These are phyloP conservation scores for Aurelia aurita DNA, from an alignment of 30 jellyfish, hydroid and myxozoan genomes.

Conservation along the genomic window DNA sequence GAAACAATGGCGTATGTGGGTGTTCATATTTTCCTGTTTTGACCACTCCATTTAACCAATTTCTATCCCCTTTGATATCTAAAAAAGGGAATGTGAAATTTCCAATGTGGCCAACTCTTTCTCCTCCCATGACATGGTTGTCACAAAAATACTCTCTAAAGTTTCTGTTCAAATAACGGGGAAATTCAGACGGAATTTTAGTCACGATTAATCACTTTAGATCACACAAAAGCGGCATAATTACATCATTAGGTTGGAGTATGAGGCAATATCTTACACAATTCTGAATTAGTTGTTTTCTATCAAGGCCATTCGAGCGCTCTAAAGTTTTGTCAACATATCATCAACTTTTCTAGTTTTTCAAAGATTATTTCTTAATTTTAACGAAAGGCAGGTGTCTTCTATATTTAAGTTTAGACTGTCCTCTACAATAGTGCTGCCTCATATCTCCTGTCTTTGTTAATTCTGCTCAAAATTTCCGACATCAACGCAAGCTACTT, in stretches of 20 bases:
- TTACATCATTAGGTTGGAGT: neutral
- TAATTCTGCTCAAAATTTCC: slow-evolving; percentile 32
- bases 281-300: slow-evolving; percentile 41
- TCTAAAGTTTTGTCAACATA: slow-evolving; percentile 49
- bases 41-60: neutral
- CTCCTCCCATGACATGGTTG: no score
- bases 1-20: no score
- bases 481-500: slow-evolving; percentile 28
- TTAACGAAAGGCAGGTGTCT: slow-evolving; percentile 29
- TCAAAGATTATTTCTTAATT: slow-evolving; percentile 31
- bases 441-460: slow-evolving; percentile 25
- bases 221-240: neutral
- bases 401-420: slow-evolving; percentile 33
- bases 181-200: no score
- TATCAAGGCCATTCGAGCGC: slow-evolving; percentile 25
- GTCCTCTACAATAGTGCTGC: slow-evolving; percentile 36
- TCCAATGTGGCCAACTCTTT: no score
- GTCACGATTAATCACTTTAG: no score
- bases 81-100: no score
- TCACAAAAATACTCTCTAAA: no score
- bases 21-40: neutral
- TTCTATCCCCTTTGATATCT: neutral
- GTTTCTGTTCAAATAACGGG: no score
- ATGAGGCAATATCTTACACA: slow-evolving; percentile 6
- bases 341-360: slow-evolving; percentile 10